Conservation (phyloP, 2,797 vertebrate species). For the Scolopax rusticola region DNA sequence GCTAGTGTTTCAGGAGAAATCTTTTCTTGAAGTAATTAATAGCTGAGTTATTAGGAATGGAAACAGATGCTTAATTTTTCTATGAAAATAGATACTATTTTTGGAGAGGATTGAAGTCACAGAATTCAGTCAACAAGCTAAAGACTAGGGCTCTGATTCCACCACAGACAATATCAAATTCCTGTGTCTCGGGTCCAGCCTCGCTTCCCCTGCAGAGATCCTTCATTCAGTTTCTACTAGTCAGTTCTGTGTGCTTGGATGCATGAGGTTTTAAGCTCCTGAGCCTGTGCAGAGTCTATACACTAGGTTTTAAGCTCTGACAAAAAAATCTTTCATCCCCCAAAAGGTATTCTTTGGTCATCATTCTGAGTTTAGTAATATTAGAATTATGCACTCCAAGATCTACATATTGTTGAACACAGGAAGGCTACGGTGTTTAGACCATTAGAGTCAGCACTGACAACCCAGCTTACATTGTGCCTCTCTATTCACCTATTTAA, state of each 20-base stretch:
- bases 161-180: not conserved
- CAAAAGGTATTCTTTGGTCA: not conserved
- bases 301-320: fast-evolving
- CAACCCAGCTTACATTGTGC: no score
- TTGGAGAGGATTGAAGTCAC: not conserved
- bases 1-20: not conserved
- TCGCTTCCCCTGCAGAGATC: not conserved
- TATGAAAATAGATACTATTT: not conserved
- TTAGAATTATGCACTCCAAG: not conserved
- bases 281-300: not conserved
- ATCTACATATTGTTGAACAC: not conserved
- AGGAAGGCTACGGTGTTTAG: fast-evolving
- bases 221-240: not conserved
- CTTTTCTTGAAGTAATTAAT: not conserved
- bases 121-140: not conserved
- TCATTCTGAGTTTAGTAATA: not conserved
- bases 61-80: not conserved
- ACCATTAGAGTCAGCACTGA: not conserved
- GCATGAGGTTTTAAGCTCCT: not conserved
- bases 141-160: not conserved
- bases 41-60: not conserved
- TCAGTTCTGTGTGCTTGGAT: not conserved
- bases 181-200: not conserved
- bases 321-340: not conserved
- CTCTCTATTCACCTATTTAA: not conserved